Percentiles rank a stretch among this genome's conserved stretches.
phyloP scores from a whole-genome alignment of 2,888 invertebrate genomes.

The Papilio elwesi region DNA sequence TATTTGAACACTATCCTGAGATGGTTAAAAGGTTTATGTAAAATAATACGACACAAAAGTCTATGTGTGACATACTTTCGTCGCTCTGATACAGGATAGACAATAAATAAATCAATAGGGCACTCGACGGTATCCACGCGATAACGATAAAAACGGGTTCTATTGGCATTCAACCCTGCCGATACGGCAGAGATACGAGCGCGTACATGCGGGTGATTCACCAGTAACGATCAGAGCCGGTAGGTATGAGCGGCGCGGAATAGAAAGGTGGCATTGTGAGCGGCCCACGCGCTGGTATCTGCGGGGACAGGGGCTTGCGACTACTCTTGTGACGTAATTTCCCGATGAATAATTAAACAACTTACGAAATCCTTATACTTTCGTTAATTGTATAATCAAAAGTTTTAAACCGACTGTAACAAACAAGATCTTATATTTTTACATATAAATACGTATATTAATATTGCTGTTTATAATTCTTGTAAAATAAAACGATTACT shows the following conservation, averaged over 20 bases:
- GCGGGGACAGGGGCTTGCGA: slow-evolving; percentile 48
- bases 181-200: slow-evolving; percentile 48
- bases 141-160: slow-evolving; percentile 56
- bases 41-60: neutral
- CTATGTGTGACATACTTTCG: slow-evolving; percentile 11
- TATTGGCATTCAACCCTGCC: slow-evolving; percentile 56
- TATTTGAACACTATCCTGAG: too few relatives aligned
- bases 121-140: slow-evolving; percentile 53
- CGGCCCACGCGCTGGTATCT: slow-evolving; percentile 59
- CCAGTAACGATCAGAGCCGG: slow-evolving; percentile 56
- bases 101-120: slow-evolving; percentile 60
- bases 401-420: neutral
- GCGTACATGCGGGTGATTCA: slow-evolving; percentile 57
- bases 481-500: too few relatives aligned
- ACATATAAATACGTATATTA: too few relatives aligned
- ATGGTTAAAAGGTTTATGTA: neutral
- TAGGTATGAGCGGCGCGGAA: slow-evolving; percentile 42
- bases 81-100: slow-evolving; percentile 23
- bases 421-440: too few relatives aligned
- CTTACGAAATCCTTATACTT: slow-evolving; percentile 23
- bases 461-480: too few relatives aligned
- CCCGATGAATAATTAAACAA: slow-evolving; percentile 27
- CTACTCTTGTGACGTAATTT: slow-evolving; percentile 48
- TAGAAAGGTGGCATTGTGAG: slow-evolving; percentile 67
- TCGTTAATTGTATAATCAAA: slow-evolving; percentile 11